Evolutionary conservation across 53 echinoderm and acorn worm genomes (phyloP).

Genomic region (Temnopleurus reevesii): DNA sequence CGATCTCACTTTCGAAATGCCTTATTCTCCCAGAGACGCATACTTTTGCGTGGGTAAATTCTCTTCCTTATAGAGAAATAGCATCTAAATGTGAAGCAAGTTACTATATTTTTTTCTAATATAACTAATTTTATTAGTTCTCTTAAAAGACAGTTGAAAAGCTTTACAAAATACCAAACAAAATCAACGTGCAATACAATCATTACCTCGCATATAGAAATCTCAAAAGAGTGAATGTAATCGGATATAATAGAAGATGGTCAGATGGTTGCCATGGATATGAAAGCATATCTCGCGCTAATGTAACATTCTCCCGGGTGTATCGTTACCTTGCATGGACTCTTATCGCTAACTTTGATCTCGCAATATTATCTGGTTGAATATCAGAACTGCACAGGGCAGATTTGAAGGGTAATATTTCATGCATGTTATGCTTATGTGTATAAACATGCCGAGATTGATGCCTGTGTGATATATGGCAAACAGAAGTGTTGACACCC

Average conservation of each 20-base stretch:
- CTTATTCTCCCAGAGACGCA: too few species aligned
- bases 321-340: too few species aligned
- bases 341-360: neutral
- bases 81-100: too few species aligned
- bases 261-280: neutral
- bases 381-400: neutral
- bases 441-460: neutral
- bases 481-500: neutral
- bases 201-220: neutral
- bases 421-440: slow-evolving; percentile 12
- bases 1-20: too few species aligned
- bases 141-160: too few species aligned
- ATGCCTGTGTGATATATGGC: neutral
- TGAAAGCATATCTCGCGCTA: neutral
- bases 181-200: too few species aligned
- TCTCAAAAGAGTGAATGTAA: neutral
- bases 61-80: too few species aligned
- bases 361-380: neutral
- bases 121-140: too few species aligned
- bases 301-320: neutral
- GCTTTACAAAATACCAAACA: too few species aligned
- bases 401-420: slow-evolving; percentile 19
- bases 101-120: too few species aligned
- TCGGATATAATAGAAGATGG: neutral
- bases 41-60: too few species aligned